A percentile compares a stretch with the other conserved stretches of the same genome.
Conservation (phyloP, 2,797 vertebrate species). For the Chelon auratus region DNA sequence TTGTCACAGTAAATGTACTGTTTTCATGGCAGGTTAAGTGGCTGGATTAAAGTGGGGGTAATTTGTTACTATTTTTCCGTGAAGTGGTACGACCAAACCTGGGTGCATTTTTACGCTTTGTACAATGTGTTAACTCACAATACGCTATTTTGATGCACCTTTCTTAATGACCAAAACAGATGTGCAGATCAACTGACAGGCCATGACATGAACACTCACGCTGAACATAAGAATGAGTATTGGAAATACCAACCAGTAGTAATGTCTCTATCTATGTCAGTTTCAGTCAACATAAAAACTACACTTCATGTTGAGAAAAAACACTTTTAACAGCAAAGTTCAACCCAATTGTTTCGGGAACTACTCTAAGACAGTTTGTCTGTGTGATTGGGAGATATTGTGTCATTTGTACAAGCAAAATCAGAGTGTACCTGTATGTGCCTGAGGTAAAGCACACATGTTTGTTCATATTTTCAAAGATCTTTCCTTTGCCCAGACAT, state of each 20-base stretch:
- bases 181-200: background rate
- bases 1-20: conserved; percentile 3
- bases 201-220: background rate
- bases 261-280: background rate
- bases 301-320: background rate
- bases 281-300: conserved; percentile 9
- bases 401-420: conserved; percentile 1
- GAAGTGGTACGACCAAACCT: background rate
- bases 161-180: background rate
- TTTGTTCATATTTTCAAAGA: background rate
- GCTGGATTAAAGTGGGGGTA: background rate
- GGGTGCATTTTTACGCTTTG: background rate
- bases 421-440: background rate
- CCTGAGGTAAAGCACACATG: background rate
- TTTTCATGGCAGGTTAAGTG: conserved; percentile 10
- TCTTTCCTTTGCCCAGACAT: conserved; percentile 2
- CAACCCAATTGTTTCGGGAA: no score
- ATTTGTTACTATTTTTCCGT: conserved; percentile 3
- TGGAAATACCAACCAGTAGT: background rate
- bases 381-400: background rate
- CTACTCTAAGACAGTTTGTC: background rate
- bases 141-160: background rate
- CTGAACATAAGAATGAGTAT: background rate
- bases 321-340: no score
- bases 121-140: background rate